Evolutionary conservation across 2,797 vertebrate species (phyloP).

Genomic region (Valencia hispanica): DNA sequence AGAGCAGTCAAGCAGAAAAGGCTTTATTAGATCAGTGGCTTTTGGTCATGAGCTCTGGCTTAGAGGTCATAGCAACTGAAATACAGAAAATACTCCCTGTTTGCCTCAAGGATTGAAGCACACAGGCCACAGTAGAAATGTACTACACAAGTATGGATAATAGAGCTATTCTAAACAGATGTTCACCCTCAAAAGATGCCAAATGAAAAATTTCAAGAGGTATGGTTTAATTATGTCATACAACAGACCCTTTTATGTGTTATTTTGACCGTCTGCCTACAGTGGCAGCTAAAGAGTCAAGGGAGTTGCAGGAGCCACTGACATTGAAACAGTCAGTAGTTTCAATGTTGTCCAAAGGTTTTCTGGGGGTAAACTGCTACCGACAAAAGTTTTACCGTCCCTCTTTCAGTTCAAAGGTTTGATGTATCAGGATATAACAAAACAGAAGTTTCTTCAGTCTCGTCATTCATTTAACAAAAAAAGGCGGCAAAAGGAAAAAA

Average conservation of each 20-base stretch:
- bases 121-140: not conserved
- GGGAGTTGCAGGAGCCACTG: not conserved
- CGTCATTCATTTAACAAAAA: not conserved
- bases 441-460: not conserved
- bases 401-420: not conserved
- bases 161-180: not conserved
- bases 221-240: not conserved
- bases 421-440: not conserved
- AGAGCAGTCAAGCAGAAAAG: slow-evolving; percentile 36
- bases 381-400: not conserved
- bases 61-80: slow-evolving; percentile 37
- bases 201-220: not conserved
- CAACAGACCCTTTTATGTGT: not conserved
- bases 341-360: not conserved
- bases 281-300: not conserved
- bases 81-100: not conserved
- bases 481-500: not conserved
- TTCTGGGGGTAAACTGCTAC: not conserved
- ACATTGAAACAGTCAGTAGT: not conserved
- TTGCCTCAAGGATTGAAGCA: not conserved
- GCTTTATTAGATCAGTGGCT: slow-evolving; percentile 65
- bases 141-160: not conserved
- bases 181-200: not conserved
- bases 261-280: not conserved
- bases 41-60: slow-evolving; percentile 53